Evolutionary conservation across 1,140 invertebrate species (phyloP), one percentile per base, ranked within the genome.

Genomic region (Formica exsecta): DNA sequence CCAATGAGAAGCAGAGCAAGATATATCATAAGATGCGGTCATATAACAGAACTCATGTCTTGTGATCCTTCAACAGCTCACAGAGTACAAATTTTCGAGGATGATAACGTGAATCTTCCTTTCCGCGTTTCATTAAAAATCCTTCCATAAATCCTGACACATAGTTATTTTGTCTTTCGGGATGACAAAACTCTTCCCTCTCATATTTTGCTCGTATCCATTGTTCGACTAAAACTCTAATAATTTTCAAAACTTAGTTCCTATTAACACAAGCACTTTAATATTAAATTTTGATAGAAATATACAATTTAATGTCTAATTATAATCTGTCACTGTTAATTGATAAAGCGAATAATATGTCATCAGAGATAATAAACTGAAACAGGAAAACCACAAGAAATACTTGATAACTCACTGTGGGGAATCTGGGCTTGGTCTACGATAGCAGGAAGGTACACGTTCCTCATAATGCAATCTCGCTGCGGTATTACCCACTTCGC

Each of bases 171-270:
- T 97, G 97, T 65, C 97, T 96, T 91, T 97, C 97, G 2, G 97
- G 96, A 92, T 98, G 96, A 81, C 96, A 97, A 94, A 99, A 99
- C 93, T 99, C 98, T 95, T 98, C 97, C 61, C 98, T 96, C 94
- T 98, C 96, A 94, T 99, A 99, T 94, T 99, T 99, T 6, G 98
- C 98, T 90, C 97, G 96, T 84, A 99, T 98, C 98, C 98, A 99
- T 93, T 99, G 98, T 93, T 98, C 98, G 77, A 98, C 96, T 71
- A 99, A 95, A 75, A 98, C 97, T 94, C 98, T 99, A 81, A 57
- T 32, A 57, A 86, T 86, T 41, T 75, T 81, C 7, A 1, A 44
- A 44, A 73, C 36, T 74, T 62, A 74, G 19, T 29, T 29, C 44
- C 16, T n/a, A 73, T 0, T 19, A 32, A 32, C 5, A 13, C 25